Conservation (phyloP, 2,113 vertebrate species). For the Muntiacus muntjak region DNA sequence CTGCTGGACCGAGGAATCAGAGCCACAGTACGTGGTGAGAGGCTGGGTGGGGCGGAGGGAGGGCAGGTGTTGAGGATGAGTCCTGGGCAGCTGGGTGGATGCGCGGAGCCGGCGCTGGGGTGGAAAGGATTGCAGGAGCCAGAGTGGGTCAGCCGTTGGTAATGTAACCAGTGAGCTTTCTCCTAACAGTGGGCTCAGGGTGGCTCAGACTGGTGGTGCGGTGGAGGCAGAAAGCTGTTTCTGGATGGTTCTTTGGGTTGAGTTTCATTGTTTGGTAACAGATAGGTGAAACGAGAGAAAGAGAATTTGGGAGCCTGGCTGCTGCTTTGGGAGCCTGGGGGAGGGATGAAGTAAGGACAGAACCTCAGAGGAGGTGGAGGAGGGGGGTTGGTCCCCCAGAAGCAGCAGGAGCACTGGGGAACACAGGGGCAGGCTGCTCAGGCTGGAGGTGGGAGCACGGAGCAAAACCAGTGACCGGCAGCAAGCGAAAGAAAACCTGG, state of each 20-base stretch:
- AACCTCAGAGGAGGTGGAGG: background rate
- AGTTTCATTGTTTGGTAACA: background rate
- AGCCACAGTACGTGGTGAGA: background rate
- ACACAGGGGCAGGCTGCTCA: fast-evolving
- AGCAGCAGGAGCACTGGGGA: background rate
- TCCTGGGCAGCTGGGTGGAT: background rate
- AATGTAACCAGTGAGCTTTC: background rate
- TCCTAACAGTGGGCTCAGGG: background rate
- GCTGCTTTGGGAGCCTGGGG: background rate
- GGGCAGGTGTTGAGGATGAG: too few relatives aligned
- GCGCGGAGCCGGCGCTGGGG: fast-evolving
- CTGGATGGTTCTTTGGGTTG: too few relatives aligned
- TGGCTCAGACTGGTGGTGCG: fast-evolving
- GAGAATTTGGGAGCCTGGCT: background rate
- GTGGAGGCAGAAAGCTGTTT: background rate
- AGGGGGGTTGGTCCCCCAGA: background rate
- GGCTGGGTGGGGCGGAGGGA: fast-evolving
- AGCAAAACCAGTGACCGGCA: fast-evolving
- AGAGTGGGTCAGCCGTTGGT: fast-evolving
- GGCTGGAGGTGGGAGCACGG: fast-evolving
- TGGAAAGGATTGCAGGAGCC: too few relatives aligned
- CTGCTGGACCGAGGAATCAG: background rate
- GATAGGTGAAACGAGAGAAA: background rate
- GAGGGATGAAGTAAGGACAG: background rate
- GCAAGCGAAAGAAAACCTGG: background rate